These are phyloP conservation scores for Eulacestoma nigropectus DNA, from an alignment of 2,113 vertebrate species.

Conservation along the genomic window DNA sequence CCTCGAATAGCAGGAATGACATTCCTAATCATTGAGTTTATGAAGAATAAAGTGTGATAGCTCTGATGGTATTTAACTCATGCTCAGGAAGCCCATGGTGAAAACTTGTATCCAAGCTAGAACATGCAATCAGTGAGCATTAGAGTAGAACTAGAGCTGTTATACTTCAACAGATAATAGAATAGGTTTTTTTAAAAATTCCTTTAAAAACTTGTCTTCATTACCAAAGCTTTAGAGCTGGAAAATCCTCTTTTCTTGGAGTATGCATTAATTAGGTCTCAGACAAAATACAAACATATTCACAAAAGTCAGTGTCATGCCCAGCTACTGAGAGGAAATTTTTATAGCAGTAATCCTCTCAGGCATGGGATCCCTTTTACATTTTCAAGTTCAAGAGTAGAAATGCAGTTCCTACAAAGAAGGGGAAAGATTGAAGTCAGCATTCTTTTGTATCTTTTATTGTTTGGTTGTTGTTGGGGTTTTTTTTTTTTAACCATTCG, in stretches of 20 bases:
- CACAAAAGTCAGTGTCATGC: not conserved
- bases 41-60: not conserved
- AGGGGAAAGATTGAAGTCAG: not conserved
- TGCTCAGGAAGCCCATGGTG: not conserved
- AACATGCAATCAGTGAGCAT: too few relatives aligned
- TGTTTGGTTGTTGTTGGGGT: not conserved
- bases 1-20: not conserved
- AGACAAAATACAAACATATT: not conserved
- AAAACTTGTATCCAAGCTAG: not conserved
- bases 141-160: not conserved
- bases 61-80: not conserved
- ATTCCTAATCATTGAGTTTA: not conserved
- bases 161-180: not conserved
- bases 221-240: not conserved
- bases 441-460: not conserved
- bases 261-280: not conserved
- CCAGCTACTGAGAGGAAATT: not conserved
- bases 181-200: not conserved
- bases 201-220: not conserved
- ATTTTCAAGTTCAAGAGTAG: not conserved
- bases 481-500: not conserved
- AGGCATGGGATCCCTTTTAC: not conserved
- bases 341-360: not conserved
- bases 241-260: not conserved
- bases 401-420: not conserved